phyloP scores from a whole-genome alignment of 1,140 invertebrate species.

The Lepidurus packardi region DNA sequence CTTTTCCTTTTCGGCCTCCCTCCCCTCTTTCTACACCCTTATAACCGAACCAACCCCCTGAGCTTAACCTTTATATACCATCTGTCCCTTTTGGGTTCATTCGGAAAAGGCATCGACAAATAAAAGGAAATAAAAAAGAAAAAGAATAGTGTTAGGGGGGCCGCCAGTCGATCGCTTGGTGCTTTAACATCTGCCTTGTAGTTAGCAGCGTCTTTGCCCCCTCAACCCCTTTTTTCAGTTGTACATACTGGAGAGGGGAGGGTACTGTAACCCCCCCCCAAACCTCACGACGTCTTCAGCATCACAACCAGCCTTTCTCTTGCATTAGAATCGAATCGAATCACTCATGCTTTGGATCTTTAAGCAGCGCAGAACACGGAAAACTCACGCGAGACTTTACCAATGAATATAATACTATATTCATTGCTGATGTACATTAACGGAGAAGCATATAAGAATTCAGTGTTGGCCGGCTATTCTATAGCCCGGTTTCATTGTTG shows the following conservation, averaged over 20 bases:
- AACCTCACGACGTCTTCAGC: constrained; percentile 10
- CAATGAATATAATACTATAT: too few relatives aligned
- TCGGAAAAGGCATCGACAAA: constrained; percentile 7
- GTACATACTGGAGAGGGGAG: too few relatives aligned
- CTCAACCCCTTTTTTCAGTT: not conserved
- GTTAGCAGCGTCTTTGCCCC: not conserved
- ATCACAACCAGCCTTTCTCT: not conserved
- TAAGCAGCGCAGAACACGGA: too few relatives aligned
- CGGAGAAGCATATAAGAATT: too few relatives aligned
- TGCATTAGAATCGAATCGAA: too few relatives aligned
- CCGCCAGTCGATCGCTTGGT: constrained; percentile 1
- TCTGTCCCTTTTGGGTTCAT: constrained; percentile 10
- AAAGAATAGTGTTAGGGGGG: constrained; percentile 1
- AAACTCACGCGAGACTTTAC: too few relatives aligned
- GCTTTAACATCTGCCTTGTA: constrained; percentile 20
- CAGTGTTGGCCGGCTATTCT: too few relatives aligned
- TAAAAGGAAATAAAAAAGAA: not conserved
- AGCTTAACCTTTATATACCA: constrained; percentile 14
- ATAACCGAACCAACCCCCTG: not conserved
- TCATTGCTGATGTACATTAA: too few relatives aligned
- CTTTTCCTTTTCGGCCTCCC: too few relatives aligned
- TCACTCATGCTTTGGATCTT: too few relatives aligned
- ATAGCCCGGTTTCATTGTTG: too few relatives aligned
- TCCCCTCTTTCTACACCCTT: not conserved
- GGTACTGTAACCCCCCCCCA: not conserved